Evolutionary conservation across 2,888 invertebrate genomes (phyloP).

Genomic region (Diploptera punctata): DNA sequence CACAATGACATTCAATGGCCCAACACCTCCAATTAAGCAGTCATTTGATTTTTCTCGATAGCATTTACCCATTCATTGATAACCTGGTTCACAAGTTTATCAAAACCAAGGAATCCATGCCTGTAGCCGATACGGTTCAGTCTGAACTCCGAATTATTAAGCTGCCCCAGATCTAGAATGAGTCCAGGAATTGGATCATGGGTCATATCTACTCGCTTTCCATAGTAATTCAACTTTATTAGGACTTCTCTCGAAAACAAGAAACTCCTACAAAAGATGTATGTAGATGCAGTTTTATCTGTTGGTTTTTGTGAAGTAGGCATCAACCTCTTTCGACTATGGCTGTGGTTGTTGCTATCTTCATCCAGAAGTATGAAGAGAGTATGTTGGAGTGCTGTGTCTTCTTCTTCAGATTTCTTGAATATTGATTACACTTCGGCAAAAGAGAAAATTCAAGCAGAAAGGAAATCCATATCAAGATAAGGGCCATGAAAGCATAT

Average conservation of each 20-base stretch:
- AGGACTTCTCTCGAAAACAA: conserved; percentile 92
- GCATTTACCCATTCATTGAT: conserved; percentile 93
- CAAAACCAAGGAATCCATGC: conserved; percentile 81
- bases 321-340: too few species aligned
- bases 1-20: conserved; percentile 94
- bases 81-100: conserved; percentile 81
- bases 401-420: too few species aligned
- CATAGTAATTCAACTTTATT: conserved; percentile 94
- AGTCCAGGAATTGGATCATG: conserved; percentile 89
- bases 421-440: too few species aligned
- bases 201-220: conserved; percentile 88
- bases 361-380: too few species aligned
- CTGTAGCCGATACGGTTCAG: conserved; percentile 81
- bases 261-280: too few species aligned
- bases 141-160: conserved; percentile 91
- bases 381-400: too few species aligned
- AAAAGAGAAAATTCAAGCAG: too few species aligned
- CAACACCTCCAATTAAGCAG: conserved; percentile 91
- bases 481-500: too few species aligned
- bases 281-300: too few species aligned
- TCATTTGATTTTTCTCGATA: conserved; percentile 91
- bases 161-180: conserved; percentile 89
- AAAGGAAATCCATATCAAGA: too few species aligned
- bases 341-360: too few species aligned
- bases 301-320: too few species aligned